Base-by-base conservation (phyloP, 2,113 vertebrate species). In the Aix galericulata region DNA sequence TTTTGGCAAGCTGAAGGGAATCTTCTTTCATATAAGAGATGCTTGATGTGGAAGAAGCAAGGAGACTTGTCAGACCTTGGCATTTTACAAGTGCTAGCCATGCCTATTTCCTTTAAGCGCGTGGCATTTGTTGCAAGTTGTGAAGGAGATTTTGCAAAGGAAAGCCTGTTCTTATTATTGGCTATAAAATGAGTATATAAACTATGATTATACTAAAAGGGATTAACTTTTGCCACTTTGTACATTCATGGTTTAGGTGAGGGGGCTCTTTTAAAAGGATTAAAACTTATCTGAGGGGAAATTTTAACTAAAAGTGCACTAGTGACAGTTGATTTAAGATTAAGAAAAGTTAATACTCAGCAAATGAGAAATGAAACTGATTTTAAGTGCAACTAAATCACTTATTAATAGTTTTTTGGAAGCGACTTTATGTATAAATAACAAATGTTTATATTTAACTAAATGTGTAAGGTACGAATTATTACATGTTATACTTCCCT, bases 401-500 rank as follows among this genome's bases (percentile, higher is more conserved):
- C 98, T 98, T 98, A 98, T 98, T 98, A 98, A 98, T 98, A 98
- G 98, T 98, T 98, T 98, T 98, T 97, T 97, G 97, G 97, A 98
- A 98, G 93, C 97, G 67, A 96, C 98, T 98, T 98, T 98, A 98
- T 98, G 98, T 98, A 98, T 97, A 98, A 98, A 98, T 98, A 98
- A 98, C 98, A 98, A 98, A 98, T 98, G 97, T 98, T 98, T 98
- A 98, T 98, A 98, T 98, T 98, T 98, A 98, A 98, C 98, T 98
- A 98, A 98, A 98, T 97, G 97, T 97, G 97, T 98, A 98, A 98
- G 98, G 98, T 98, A 98, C 98, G 97, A 97, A 97, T 97, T 97
- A 98, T 93, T 95, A 97, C 97, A 92, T 97, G 97, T 97, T 98
- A 97, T 98, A 97, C 96, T 95, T 97, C 94, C 91, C 96, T 97